Conservation (phyloP, 2,888 invertebrate species). For the Epirrhoe tristata region DNA sequence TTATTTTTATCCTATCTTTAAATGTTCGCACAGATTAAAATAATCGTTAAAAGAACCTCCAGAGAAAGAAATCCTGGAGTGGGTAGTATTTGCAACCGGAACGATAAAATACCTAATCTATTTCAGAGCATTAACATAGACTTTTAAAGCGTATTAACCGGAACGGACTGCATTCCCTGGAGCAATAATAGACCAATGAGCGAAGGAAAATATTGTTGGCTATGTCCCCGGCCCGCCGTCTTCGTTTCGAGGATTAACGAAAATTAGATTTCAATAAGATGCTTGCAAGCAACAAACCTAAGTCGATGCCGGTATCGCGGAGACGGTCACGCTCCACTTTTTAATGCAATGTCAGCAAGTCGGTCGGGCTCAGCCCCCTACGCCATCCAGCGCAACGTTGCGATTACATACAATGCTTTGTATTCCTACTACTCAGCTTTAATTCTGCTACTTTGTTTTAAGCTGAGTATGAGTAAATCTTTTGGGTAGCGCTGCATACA, state of each 20-base stretch:
- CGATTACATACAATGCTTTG: constrained; percentile 26
- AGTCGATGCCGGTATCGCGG: constrained; percentile 72
- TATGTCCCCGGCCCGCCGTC: constrained; percentile 61
- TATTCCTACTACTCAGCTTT: constrained; percentile 14
- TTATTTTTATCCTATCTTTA: constrained; percentile 41
- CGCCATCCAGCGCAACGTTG: constrained; percentile 33
- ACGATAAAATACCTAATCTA: constrained; percentile 45
- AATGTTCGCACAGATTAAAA: constrained; percentile 46
- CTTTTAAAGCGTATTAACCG: constrained; percentile 46
- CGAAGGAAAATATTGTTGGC: constrained; percentile 66
- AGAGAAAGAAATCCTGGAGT: constrained; percentile 33
- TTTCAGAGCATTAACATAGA: constrained; percentile 48
- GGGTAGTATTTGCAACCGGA: constrained; percentile 38
- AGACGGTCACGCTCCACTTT: constrained; percentile 77
- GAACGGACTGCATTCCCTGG: constrained; percentile 54
- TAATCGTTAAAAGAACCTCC: constrained; percentile 42
- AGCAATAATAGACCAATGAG: constrained; percentile 54
- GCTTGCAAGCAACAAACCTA: constrained; percentile 75
- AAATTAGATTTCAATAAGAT: constrained; percentile 85
- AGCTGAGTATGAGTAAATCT: not conserved
- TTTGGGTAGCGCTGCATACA: constrained; percentile 4
- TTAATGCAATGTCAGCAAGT: constrained; percentile 73
- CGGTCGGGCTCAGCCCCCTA: constrained; percentile 39
- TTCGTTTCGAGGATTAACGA: constrained; percentile 78
- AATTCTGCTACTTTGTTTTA: constrained; percentile 1